Conservation (phyloP, 2,888 invertebrate species). For the Melieria picta region DNA sequence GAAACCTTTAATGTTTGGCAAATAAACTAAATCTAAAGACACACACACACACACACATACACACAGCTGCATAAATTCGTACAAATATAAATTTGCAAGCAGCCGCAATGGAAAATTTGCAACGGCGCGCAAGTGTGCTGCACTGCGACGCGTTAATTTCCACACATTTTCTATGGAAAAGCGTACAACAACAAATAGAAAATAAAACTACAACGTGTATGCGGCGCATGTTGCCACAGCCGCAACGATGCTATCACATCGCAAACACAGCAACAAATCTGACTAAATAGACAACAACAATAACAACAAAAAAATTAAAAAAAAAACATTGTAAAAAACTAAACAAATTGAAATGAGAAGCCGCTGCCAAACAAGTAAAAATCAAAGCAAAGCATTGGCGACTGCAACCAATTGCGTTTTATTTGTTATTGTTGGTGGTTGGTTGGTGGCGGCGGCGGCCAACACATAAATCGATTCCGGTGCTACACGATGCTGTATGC, state of each 20-base stretch:
- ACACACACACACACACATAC: not conserved
- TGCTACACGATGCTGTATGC: not conserved
- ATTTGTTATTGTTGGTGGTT: too few species aligned
- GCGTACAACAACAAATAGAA: too few species aligned
- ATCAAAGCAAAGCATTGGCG: too few species aligned
- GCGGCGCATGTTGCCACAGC: too few species aligned
- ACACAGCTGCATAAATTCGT: conserved; percentile 14
- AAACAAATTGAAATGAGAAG: not conserved
- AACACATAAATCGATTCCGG: too few species aligned
- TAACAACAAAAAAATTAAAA: not conserved
- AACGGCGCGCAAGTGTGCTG: conserved; percentile 30
- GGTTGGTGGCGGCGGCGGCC: too few species aligned
- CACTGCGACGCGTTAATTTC: not conserved
- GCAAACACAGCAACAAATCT: not conserved
- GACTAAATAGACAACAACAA: not conserved
- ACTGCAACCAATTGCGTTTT: too few species aligned
- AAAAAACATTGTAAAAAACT: not conserved
- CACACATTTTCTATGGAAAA: too few species aligned
- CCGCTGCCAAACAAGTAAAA: too few species aligned
- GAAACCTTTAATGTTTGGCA: conserved; percentile 25
- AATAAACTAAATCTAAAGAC: not conserved
- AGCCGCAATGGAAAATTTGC: conserved; percentile 25
- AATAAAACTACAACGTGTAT: too few species aligned
- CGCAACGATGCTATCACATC: too few species aligned
- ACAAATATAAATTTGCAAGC: conserved; percentile 4